These are phyloP conservation scores for Acleris holmiana DNA, from an alignment of 2,888 invertebrate genomes.

Conservation along the genomic window DNA sequence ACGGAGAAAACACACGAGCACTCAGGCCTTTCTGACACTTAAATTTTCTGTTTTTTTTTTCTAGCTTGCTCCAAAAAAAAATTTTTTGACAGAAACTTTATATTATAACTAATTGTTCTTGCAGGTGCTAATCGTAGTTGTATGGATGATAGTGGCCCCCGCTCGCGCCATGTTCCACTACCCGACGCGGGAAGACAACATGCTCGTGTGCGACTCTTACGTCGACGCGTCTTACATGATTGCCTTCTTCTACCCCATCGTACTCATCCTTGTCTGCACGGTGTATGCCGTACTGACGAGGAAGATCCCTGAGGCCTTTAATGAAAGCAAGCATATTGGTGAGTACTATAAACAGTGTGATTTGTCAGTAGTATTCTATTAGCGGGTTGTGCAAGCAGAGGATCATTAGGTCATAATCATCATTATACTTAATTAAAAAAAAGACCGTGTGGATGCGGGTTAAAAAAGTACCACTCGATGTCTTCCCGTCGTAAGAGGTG, in stretches of 20 bases:
- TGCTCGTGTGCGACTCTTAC: slow-evolving; percentile 96
- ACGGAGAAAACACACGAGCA: too few relatives aligned
- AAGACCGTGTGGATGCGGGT: too few relatives aligned
- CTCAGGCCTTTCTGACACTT: too few relatives aligned
- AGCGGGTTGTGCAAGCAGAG: too few relatives aligned
- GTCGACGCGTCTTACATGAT: slow-evolving; percentile 97
- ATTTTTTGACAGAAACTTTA: too few relatives aligned
- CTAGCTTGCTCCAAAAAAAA: too few relatives aligned
- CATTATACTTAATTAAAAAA: too few relatives aligned
- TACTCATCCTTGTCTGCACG: slow-evolving; percentile 96
- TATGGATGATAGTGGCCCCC: slow-evolving; percentile 96
- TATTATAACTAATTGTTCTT: slow-evolving; percentile 13
- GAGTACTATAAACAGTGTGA: slow-evolving; percentile 52
- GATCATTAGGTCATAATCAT: too few relatives aligned
- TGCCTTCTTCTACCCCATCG: slow-evolving; percentile 96
- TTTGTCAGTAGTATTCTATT: too few relatives aligned
- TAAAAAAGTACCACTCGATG: too few relatives aligned
- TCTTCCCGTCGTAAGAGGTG: too few relatives aligned
- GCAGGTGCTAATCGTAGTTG: slow-evolving; percentile 93
- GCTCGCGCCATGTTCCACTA: slow-evolving; percentile 95
- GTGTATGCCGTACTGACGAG: slow-evolving; percentile 97
- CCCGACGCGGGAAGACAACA: slow-evolving; percentile 95
- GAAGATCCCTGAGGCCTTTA: slow-evolving; percentile 99
- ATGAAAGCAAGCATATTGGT: slow-evolving; percentile 99
- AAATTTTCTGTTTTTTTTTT: too few relatives aligned